phyloP scores from a whole-genome alignment of 2,888 invertebrate species.

The Anthrax anthrax region DNA sequence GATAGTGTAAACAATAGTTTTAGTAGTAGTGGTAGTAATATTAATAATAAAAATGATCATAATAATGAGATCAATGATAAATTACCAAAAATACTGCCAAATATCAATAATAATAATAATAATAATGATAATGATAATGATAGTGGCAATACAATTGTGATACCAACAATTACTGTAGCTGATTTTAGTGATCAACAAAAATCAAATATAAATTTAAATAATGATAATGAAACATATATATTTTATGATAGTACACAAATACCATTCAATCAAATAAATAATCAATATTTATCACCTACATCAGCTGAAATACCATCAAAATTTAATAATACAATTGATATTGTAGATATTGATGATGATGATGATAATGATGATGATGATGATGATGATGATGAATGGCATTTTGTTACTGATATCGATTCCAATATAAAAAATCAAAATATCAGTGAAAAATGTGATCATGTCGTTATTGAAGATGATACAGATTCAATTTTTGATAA shows the following conservation, averaged over 20 bases:
- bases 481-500: neutral
- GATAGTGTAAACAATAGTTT: too few species aligned
- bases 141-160: conserved; percentile 5
- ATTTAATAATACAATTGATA: conserved; percentile 4
- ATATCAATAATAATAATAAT: neutral
- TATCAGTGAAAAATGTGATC: conserved; percentile 1
- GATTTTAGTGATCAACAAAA: conserved; percentile 20
- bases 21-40: neutral
- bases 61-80: too few species aligned
- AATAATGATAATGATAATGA: conserved; percentile 8
- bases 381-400: conserved; percentile 15
- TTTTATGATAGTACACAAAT: conserved; percentile 21
- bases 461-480: conserved; percentile 3
- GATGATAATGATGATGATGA: conserved; percentile 16
- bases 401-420: conserved; percentile 12
- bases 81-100: too few species aligned
- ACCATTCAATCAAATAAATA: neutral
- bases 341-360: conserved; percentile 4
- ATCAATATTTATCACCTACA: conserved; percentile 1
- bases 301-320: conserved; percentile 3
- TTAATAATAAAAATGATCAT: too few species aligned
- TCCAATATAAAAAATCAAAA: too few species aligned
- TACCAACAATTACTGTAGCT: conserved; percentile 28
- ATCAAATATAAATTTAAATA: neutral
- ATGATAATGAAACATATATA: conserved; percentile 16